These are phyloP conservation scores for Catharus minimus DNA, from an alignment of 2,113 vertebrate species.

Conservation along the genomic window DNA sequence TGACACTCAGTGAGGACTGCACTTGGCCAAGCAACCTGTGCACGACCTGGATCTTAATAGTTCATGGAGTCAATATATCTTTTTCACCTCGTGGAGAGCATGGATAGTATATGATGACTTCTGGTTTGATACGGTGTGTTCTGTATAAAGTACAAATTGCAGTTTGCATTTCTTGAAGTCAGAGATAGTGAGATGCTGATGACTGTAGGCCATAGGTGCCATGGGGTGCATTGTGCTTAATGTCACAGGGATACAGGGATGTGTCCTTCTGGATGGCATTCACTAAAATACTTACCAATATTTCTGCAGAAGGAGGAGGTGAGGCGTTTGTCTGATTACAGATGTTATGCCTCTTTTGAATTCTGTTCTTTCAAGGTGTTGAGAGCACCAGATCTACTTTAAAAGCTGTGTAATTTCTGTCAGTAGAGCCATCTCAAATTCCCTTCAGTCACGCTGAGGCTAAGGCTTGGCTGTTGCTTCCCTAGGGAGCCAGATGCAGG, in stretches of 20 bases:
- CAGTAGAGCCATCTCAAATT: not conserved
- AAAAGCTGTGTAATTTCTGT: not conserved
- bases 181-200: not conserved
- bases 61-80: not conserved
- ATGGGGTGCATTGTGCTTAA: not conserved
- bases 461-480: not conserved
- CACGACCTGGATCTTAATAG: fast-evolving
- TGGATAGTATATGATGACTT: not conserved
- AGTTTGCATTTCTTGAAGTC: not conserved
- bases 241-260: not conserved
- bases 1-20: not conserved
- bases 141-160: not conserved
- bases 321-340: not conserved
- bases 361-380: not conserved
- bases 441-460: not conserved
- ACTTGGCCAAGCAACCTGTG: not conserved
- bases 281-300: not conserved
- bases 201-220: not conserved
- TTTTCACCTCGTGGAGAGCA: not conserved
- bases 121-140: not conserved
- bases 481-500: not conserved
- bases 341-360: not conserved
- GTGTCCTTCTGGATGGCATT: not conserved
- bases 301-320: not conserved
- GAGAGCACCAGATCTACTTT: not conserved